Conservation (phyloP, 2,888 invertebrate genomes). For the Tenthredo scrophulariae region DNA sequence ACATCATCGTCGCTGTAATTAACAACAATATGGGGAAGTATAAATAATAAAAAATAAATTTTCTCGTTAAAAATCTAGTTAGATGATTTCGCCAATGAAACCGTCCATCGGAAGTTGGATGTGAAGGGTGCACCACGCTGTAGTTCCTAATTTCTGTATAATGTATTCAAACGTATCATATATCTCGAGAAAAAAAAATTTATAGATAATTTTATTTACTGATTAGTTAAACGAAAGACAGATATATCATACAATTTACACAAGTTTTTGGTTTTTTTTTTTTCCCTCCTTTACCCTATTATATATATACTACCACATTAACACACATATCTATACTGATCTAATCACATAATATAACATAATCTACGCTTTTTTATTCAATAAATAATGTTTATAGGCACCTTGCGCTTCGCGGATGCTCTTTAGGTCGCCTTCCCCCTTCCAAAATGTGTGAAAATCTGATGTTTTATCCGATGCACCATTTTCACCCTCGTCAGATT, state of each 20-base stretch:
- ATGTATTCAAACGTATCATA: background rate
- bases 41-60: background rate
- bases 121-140: background rate
- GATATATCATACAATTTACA: background rate
- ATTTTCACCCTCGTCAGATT: slow-evolving; percentile 69
- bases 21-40: background rate
- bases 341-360: background rate
- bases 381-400: slow-evolving; percentile 57
- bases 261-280: background rate
- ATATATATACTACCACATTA: background rate
- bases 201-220: background rate
- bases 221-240: background rate
- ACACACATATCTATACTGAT: background rate
- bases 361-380: slow-evolving; percentile 53
- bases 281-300: background rate
- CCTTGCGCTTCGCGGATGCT: slow-evolving; percentile 82
- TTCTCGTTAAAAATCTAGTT: background rate
- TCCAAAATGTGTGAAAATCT: slow-evolving; percentile 82
- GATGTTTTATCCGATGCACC: slow-evolving; percentile 32
- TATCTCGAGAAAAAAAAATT: background rate
- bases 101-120: background rate
- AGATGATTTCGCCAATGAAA: background rate
- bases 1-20: slow-evolving; percentile 83
- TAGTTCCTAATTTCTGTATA: background rate
- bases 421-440: slow-evolving; percentile 80